Percentiles rank a stretch among this genome's conserved stretches.
Conservation (phyloP, 2,113 vertebrate species). For the Ceyx melanurus region DNA sequence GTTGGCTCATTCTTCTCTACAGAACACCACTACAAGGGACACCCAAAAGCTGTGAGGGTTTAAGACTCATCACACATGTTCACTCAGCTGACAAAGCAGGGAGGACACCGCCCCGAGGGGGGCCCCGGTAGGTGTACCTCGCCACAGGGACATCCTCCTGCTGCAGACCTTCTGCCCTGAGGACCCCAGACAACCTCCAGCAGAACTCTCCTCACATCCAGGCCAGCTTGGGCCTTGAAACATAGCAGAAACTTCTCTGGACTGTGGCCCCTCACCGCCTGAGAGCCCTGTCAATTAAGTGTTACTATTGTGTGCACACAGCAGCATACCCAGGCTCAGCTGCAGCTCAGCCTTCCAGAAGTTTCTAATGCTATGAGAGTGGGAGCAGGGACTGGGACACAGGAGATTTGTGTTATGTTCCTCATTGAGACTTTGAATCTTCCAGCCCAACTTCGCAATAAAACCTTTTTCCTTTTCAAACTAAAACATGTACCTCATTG, state of each 20-base stretch:
- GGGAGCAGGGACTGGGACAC: not conserved
- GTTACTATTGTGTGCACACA: no score
- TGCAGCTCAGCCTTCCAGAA: not conserved
- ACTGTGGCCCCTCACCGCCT: not conserved
- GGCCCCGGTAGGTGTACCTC: no score
- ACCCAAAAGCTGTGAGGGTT: not conserved
- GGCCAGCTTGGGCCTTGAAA: not conserved
- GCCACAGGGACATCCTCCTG: no score
- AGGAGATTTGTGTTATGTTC: not conserved
- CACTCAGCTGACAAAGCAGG: not conserved
- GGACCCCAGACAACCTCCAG: not conserved
- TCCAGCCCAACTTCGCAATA: not conserved
- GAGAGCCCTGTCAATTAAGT: not conserved
- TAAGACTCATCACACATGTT: not conserved
- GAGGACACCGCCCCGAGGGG: not conserved
- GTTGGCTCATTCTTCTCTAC: not conserved
- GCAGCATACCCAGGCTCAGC: not conserved
- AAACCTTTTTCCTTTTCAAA: not conserved
- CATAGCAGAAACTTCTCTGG: not conserved
- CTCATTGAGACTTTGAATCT: not conserved
- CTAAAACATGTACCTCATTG: fast-evolving
- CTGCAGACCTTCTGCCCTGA: not conserved
- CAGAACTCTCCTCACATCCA: not conserved
- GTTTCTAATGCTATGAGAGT: not conserved
- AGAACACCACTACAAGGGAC: not conserved